Base-by-base conservation (phyloP, 2,888 invertebrate genomes). In the Hypolimnas misippus region DNA sequence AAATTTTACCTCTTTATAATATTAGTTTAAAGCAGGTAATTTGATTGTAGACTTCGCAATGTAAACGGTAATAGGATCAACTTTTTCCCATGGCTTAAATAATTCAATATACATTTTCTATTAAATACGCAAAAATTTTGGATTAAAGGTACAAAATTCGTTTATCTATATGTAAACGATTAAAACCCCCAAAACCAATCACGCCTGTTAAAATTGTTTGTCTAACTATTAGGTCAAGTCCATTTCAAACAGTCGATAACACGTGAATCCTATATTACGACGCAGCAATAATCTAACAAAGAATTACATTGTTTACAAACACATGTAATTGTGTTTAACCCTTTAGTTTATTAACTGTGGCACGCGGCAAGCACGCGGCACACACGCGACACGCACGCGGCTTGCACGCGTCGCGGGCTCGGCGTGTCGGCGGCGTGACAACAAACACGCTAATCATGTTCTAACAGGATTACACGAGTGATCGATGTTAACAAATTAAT, bases 401-500 rank as follows among this genome's bases (percentile, higher is more conserved):
- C 62, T 1, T 33, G 56, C 75, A 69, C 69, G 73, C 67, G 71
- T 4, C 65, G 10, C 19, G 58, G 70, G 61, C 68, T 71, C 50
- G 55, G 33, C 25, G 38, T 17, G 42, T 21, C 63, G 64, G 53
- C 56, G 68, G 46, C 19, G 40, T 63, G 67, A 74, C 73, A 71
- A 72, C 72, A 68, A 72, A 73, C 73, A 73, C 73, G 68, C 68
- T 75, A 73, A 74, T 75, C 72, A 71, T 64, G 72, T 74, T 75
- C 75, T 59, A 49, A 57, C 57, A 60, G 74, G 75, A 74, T 79
- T 76, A 76, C 70, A 63, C 56, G 53, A 58, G 57, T 77, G 77
- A 78, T 79, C 73, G 77, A 77, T 79, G 76, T 73, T 67, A 65
- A 57, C 74, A 70, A 72, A 76, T 76, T 76, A 74, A 72, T 71